These are phyloP conservation scores for Oncorhynchus nerka DNA, from an alignment of 2,113 vertebrate genomes.

Conservation along the genomic window DNA sequence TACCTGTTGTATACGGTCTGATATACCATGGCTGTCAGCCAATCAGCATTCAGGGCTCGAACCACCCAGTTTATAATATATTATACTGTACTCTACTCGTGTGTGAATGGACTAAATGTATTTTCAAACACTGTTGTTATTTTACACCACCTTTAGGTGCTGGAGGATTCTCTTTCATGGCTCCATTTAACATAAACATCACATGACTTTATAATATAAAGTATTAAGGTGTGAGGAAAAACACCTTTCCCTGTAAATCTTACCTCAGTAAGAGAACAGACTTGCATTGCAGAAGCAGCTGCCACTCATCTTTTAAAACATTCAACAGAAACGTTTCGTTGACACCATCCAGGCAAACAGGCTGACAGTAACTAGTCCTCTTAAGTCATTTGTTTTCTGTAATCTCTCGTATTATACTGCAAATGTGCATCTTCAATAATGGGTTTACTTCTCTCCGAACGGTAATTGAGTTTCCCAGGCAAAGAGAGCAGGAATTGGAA, in stretches of 20 bases:
- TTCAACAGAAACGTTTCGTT: not conserved
- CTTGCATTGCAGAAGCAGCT: not conserved
- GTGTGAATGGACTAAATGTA: too few relatives aligned
- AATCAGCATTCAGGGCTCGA: too few relatives aligned
- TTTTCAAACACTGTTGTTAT: too few relatives aligned
- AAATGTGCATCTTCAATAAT: not conserved
- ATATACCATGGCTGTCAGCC: too few relatives aligned
- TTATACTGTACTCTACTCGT: too few relatives aligned
- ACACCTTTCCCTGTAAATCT: not conserved
- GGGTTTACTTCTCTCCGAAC: not conserved
- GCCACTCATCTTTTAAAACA: not conserved
- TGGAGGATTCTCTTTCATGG: not conserved
- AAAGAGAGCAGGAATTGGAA: not conserved
- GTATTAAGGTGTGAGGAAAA: not conserved
- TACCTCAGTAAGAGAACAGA: not conserved
- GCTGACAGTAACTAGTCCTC: not conserved
- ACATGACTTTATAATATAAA: not conserved
- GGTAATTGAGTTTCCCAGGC: slow-evolving; percentile 8
- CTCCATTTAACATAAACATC: not conserved
- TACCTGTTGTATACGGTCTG: too few relatives aligned
- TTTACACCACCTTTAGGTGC: not conserved
- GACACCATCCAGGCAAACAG: not conserved
- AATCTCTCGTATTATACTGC: not conserved
- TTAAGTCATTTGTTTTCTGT: not conserved
- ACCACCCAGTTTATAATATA: too few relatives aligned